Percentiles rank a stretch among this genome's conserved stretches.
phyloP scores from a whole-genome alignment of 1,140 invertebrate species.

The Camponotus floridanus region DNA sequence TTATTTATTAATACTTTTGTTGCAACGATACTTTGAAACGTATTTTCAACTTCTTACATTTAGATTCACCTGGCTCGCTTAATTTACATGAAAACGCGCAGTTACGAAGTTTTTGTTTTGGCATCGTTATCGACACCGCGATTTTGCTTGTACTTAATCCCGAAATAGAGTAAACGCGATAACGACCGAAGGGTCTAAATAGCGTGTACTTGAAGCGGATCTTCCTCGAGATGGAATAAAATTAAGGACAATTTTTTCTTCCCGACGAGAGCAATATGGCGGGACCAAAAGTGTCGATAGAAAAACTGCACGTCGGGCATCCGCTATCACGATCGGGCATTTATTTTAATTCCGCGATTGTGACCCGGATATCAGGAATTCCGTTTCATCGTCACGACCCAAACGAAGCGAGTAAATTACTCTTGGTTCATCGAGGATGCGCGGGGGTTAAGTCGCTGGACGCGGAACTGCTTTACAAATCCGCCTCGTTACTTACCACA shows the following conservation, averaged over 20 bases:
- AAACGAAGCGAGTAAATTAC: conserved; percentile 68
- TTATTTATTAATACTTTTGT: not conserved
- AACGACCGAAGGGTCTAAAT: conserved; percentile 5
- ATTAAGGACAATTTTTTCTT: conserved; percentile 27
- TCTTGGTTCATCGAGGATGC: conserved; percentile 61
- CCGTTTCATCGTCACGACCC: conserved; percentile 40
- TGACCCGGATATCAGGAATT: conserved; percentile 59
- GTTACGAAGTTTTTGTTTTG: conserved; percentile 16
- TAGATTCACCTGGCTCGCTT: conserved; percentile 27
- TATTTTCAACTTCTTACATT: conserved; percentile 28
- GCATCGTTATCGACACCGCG: conserved; percentile 9
- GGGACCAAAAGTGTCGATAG: not conserved
- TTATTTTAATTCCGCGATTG: conserved; percentile 58
- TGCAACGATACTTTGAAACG: not conserved
- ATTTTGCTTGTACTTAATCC: not conserved
- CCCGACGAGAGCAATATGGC: not conserved
- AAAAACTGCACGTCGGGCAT: not conserved
- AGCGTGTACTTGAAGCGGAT: conserved; percentile 7
- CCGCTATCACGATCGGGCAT: not conserved
- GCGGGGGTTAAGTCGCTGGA: conserved; percentile 24
- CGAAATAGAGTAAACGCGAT: conserved; percentile 2
- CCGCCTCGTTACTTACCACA: conserved; percentile 74
- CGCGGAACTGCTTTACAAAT: conserved; percentile 73
- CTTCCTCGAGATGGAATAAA: not conserved
- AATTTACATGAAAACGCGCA: conserved; percentile 36